A percentile compares a stretch with the other conserved stretches of the same genome.
Conservation (phyloP, 92 coral and sea anemone genomes). For the Phenganax marumi region DNA sequence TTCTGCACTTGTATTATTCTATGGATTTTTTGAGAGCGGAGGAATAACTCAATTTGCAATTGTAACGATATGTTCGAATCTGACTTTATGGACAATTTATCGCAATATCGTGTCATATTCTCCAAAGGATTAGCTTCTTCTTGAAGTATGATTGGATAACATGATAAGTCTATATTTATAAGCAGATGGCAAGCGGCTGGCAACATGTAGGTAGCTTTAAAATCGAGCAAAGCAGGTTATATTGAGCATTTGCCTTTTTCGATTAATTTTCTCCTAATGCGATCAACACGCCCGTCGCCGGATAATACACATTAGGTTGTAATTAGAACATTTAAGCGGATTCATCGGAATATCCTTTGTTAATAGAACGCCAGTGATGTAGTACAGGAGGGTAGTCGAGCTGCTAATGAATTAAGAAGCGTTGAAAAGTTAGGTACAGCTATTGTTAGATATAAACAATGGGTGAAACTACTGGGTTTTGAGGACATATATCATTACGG, state of each 20-base stretch:
- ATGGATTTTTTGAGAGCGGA: not conserved
- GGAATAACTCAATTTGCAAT: not conserved
- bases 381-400: conserved; percentile 7
- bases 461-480: not conserved
- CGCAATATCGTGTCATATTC: not conserved
- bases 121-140: conserved; percentile 2
- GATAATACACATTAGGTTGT: conserved; percentile 48
- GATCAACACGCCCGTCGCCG: conserved; percentile 54
- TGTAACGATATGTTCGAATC: not conserved
- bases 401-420: conserved; percentile 1
- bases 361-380: conserved; percentile 39
- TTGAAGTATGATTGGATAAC: conserved; percentile 12
- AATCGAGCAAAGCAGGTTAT: conserved; percentile 21
- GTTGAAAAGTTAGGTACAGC: conserved; percentile 18
- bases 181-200: conserved; percentile 49
- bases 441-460: conserved; percentile 16
- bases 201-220: conserved; percentile 7
- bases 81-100: not conserved
- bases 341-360: conserved; percentile 42
- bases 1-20: not conserved
- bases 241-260: conserved; percentile 22
- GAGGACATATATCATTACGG: not conserved
- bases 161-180: conserved; percentile 10
- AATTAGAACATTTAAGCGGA: conserved; percentile 44
- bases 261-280: conserved; percentile 47